Evolutionary conservation across 2,113 vertebrate species (phyloP).

Genomic region (Kryptolebias marmoratus): DNA sequence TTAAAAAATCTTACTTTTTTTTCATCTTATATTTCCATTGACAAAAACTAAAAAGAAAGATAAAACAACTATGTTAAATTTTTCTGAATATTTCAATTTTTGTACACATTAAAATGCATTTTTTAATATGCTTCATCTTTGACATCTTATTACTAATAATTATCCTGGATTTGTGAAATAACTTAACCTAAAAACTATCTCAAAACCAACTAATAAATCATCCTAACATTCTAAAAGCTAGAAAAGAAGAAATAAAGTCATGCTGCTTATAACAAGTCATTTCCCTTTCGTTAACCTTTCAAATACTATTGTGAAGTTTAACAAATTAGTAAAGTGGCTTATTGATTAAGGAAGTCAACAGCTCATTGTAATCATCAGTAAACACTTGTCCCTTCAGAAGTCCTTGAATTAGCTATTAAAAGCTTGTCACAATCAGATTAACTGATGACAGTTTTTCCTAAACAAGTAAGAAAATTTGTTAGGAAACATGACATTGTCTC

Average conservation of each 20-base stretch:
- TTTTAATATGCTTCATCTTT: background rate
- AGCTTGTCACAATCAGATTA: no score
- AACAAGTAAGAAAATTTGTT: no score
- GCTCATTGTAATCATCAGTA: slow-evolving; percentile 21
- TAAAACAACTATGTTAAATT: no score
- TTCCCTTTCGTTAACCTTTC: background rate
- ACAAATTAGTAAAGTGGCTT: slow-evolving; percentile 16
- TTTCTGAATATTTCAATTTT: background rate
- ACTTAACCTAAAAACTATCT: background rate
- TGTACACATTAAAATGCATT: background rate
- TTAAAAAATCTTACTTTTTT: no score
- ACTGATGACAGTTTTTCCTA: no score
- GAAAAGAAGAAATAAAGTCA: no score
- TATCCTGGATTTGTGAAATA: no score
- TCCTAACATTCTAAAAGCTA: no score
- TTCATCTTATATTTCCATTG: background rate
- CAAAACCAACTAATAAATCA: background rate
- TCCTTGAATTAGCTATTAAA: slow-evolving; percentile 1
- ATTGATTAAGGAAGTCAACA: slow-evolving; percentile 34
- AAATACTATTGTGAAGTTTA: slow-evolving; percentile 20
- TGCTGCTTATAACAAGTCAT: background rate
- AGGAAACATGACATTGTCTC: no score
- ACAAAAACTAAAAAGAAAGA: background rate
- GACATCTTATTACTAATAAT: no score
- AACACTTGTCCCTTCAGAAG: slow-evolving; percentile 16